Conservation (phyloP, 2,888 invertebrate genomes). For the Tinea pellionella region DNA sequence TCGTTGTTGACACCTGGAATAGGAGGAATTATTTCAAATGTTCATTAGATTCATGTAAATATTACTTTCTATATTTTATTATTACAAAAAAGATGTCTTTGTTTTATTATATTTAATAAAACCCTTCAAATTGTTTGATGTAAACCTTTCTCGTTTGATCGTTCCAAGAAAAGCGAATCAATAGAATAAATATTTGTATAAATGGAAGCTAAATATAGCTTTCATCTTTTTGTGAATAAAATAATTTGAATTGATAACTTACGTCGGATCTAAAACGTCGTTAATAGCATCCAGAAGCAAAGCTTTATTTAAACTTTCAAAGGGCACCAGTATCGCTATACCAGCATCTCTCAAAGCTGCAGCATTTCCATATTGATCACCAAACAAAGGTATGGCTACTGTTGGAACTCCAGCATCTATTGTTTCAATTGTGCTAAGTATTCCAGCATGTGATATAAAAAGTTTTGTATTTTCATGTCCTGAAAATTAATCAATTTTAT, state of each 20-base stretch:
- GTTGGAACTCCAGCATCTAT: slow-evolving; percentile 75
- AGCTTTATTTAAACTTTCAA: slow-evolving; percentile 67
- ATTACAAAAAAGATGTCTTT: too few species aligned
- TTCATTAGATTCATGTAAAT: too few species aligned
- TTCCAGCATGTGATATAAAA: slow-evolving; percentile 76
- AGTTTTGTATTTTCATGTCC: slow-evolving; percentile 76
- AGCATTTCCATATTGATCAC: slow-evolving; percentile 77
- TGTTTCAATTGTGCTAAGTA: slow-evolving; percentile 75
- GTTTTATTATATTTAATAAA: too few species aligned
- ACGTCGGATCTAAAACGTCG: slow-evolving; percentile 69
- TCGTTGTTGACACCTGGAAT: slow-evolving; percentile 45
- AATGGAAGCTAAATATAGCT: too few species aligned
- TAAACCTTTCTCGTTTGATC: too few species aligned
- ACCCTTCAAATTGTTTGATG: too few species aligned
- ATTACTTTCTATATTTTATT: too few species aligned
- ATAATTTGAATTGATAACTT: slow-evolving; percentile 20
- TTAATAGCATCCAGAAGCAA: slow-evolving; percentile 65
- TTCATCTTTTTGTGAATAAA: too few species aligned
- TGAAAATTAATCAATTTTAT: slow-evolving; percentile 30
- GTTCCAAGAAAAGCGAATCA: too few species aligned
- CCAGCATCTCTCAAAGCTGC: slow-evolving; percentile 70
- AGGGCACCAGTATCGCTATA: slow-evolving; percentile 68
- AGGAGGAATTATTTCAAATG: not conserved
- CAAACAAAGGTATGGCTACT: slow-evolving; percentile 76
- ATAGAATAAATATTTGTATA: too few species aligned